Conservation (phyloP, 2,113 vertebrate genomes). For the Caretta caretta region DNA sequence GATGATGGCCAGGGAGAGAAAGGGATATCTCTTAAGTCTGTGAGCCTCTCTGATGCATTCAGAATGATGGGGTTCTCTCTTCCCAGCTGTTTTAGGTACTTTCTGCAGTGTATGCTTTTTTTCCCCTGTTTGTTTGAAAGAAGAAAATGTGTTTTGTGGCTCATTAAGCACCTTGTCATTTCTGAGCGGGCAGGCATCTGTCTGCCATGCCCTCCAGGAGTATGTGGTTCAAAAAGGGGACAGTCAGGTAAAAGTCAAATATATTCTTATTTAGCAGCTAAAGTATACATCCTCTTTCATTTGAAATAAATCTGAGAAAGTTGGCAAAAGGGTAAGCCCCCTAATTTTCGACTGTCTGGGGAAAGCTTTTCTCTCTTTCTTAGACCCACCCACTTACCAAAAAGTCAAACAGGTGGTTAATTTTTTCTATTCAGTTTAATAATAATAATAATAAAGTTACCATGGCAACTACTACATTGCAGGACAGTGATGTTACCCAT, state of each 20-base stretch:
- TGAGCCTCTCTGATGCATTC: neutral
- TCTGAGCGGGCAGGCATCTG: conserved; percentile 40
- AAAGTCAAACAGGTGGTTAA: conserved; percentile 12
- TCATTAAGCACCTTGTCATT: conserved; percentile 5
- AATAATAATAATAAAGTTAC: neutral
- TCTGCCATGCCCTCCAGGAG: conserved; percentile 23
- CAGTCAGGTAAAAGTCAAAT: conserved; percentile 19
- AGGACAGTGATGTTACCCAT: conserved; percentile 34
- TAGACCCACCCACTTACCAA: neutral
- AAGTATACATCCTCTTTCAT: conserved; percentile 19
- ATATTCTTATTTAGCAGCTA: conserved; percentile 15
- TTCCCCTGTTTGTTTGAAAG: neutral
- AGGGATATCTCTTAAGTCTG: neutral
- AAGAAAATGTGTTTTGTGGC: conserved; percentile 53
- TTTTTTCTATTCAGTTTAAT: conserved; percentile 52
- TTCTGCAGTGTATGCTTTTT: neutral
- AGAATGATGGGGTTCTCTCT: neutral
- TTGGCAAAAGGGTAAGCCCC: neutral
- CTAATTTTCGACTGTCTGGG: conserved; percentile 30
- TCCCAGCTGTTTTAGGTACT: neutral
- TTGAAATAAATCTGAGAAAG: conserved; percentile 46
- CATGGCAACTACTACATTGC: conserved; percentile 43
- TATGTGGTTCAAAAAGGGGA: conserved; percentile 32
- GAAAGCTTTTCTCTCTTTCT: conserved; percentile 42
- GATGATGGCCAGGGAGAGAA: neutral